Conservation (phyloP, 2,113 vertebrate species). For the Toxotes chatareus region DNA sequence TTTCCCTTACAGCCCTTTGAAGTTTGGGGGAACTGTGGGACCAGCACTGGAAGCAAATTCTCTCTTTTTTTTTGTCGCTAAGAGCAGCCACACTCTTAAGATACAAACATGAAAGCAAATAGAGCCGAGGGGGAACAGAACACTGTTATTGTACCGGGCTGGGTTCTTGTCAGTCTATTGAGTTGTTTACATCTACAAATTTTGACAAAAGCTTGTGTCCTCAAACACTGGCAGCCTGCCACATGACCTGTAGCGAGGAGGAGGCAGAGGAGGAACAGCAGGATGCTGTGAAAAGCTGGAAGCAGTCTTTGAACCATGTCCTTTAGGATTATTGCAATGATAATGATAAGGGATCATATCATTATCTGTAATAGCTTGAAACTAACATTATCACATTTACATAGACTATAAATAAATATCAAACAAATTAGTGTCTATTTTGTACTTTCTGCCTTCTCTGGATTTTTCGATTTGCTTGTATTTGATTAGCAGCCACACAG, state of each 20-base stretch:
- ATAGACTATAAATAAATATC: neutral
- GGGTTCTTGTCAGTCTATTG: constrained; percentile 65
- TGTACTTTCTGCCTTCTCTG: neutral
- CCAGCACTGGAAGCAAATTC: constrained; percentile 66
- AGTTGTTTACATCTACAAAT: constrained; percentile 75
- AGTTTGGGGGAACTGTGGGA: constrained; percentile 65
- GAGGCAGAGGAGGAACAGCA: constrained; percentile 11
- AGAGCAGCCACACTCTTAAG: constrained; percentile 59
- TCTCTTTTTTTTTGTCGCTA: constrained; percentile 18
- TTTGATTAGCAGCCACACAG: constrained; percentile 38
- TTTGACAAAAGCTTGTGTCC: constrained; percentile 62
- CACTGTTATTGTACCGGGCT: constrained; percentile 49
- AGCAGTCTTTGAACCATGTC: neutral
- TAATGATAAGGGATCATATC: neutral
- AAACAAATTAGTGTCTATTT: constrained; percentile 44
- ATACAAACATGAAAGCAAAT: constrained; percentile 75
- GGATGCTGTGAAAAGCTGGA: neutral
- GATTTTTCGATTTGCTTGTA: constrained; percentile 41
- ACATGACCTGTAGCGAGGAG: constrained; percentile 43
- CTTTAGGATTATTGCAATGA: neutral
- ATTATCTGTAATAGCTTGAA: neutral
- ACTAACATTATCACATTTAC: neutral
- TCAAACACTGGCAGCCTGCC: constrained; percentile 46
- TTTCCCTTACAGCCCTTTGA: constrained; percentile 73
- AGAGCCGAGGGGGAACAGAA: constrained; percentile 48